Base-by-base conservation (phyloP, 2,113 vertebrate genomes). In the Silurus glanis region DNA sequence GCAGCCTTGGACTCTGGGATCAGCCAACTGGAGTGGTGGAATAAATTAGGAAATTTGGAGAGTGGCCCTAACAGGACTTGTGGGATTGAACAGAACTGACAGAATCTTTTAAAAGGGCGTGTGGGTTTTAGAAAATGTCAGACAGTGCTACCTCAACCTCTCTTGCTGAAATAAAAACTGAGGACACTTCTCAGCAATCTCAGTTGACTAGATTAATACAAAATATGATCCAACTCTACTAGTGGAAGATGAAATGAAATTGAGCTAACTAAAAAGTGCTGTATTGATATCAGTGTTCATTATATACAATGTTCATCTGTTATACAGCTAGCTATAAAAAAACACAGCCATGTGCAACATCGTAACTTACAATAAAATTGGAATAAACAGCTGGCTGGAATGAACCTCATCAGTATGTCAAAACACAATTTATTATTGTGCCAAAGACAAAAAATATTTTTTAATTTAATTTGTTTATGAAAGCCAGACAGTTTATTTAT, bases 11-110 rank as follows among this genome's bases (percentile, higher is more conserved):
- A 79, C 69, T 81, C 84, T 55, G 72, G 47, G 55, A 62, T 64
- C 82, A 87, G 72, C 74, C 83, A 55, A 83, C 1, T 87, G 37
- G 53, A 87, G 72, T 76, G 23, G 21, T 61, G 51, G 55, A 66
- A 75, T 88, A 83, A 88, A 89, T 87, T 75, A 71, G 56, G 88
- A 89, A 83, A 83, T 93, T 92, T 90, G 89, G 87, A 90, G 86
- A 91, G 93, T 90, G 85, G 89, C 86, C 89, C 92, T 90, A 90
- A 72, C 64, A 93, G 91, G 92, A 93, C 9, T 61, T 10, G 16
- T 37, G 58, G 55, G 76, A 14, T 37, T 47, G 25, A 69, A 80
- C 28, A 56, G 76, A 37, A 55, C 76, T n/a, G 59, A 67, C 47
- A 53, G 23, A 64, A 13, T 49, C 74, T 23, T 62, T 53, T 53